Evolutionary conservation across 2,797 vertebrate genomes (phyloP), one percentile per base, ranked within the genome.

Genomic region (Thripadectes ignobilis): DNA sequence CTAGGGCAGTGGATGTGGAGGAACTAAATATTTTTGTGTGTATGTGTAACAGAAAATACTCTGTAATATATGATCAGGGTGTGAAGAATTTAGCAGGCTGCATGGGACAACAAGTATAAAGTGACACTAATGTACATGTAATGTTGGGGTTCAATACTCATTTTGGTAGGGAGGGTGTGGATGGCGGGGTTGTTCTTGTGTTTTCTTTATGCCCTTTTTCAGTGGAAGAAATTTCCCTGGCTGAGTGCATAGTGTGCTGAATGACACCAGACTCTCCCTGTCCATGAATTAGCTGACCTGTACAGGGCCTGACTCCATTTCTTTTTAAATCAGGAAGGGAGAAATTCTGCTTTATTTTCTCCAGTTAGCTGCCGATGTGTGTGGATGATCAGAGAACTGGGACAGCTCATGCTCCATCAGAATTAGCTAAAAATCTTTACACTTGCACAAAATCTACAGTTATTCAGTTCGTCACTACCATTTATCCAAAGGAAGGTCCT

Each of bases 41-140:
- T 78, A 62, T 54, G 48, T 72, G 82, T 58, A 72, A 41, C 83
- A 78, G 76, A 80, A 94, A 71, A 84, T 77, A 85, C 29, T 91
- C 61, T 97, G 89, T 86, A 97, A 89, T 74, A 82, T 92, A 89
- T n/a, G 59, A 63, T 21, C 71, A 43, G 83, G 88, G 32, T 78
- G 88, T 93, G 93, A 96, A 96, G 91, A 95, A 82, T 95, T 77
- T 49, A 57, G 29, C 43, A 52, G 75, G 66, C 63, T 96, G 79
- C 74, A 65, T 61, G 61, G 45, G 61, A 38, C 79, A 90, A 6
- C 45, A 52, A 69, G 39, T 91, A 62, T 78, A 80, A 95, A 90
- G 67, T 66, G 23, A 71, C 39, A 34, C 46, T 83, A 34, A 48
- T 88, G 38, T 79, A 41, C 91, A 66, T 63, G 80, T 80, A 63